A percentile compares a stretch with the other conserved stretches of the same genome.
phyloP scores from a whole-genome alignment of 2,888 invertebrate species.

The Chrysolina haemoptera region DNA sequence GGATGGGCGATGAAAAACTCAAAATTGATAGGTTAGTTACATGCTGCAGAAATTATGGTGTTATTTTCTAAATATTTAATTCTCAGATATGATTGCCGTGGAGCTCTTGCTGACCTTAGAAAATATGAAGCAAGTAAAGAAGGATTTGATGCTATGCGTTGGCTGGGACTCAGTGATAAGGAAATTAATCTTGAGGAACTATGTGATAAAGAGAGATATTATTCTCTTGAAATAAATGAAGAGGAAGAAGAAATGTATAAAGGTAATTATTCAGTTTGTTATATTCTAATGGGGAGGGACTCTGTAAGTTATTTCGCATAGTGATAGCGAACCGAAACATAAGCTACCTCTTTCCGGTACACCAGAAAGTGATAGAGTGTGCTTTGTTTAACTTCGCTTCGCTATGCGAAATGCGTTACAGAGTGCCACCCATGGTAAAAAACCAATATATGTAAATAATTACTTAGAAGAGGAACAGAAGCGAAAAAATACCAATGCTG shows the following conservation, averaged over 20 bases:
- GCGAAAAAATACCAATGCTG: constrained; percentile 82
- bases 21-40: constrained; percentile 89
- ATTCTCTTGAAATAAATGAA: constrained; percentile 89
- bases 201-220: constrained; percentile 96
- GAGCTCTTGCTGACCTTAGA: constrained; percentile 89
- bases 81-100: constrained; percentile 93
- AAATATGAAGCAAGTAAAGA: constrained; percentile 86
- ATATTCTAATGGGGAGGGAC: constrained; percentile 8
- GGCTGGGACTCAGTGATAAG: constrained; percentile 67
- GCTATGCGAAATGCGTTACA: no score
- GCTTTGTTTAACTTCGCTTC: no score
- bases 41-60: background rate
- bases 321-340: no score
- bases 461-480: constrained; percentile 91
- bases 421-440: no score
- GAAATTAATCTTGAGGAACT: constrained; percentile 81
- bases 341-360: no score
- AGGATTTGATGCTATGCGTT: constrained; percentile 75
- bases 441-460: background rate
- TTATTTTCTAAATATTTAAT: background rate
- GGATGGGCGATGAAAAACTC: constrained; percentile 95
- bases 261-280: constrained; percentile 73
- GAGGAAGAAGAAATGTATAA: constrained; percentile 92
- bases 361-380: no score
- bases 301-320: no score